phyloP scores from a whole-genome alignment of 2,888 invertebrate species.

The Nephrotoma appendiculata region DNA sequence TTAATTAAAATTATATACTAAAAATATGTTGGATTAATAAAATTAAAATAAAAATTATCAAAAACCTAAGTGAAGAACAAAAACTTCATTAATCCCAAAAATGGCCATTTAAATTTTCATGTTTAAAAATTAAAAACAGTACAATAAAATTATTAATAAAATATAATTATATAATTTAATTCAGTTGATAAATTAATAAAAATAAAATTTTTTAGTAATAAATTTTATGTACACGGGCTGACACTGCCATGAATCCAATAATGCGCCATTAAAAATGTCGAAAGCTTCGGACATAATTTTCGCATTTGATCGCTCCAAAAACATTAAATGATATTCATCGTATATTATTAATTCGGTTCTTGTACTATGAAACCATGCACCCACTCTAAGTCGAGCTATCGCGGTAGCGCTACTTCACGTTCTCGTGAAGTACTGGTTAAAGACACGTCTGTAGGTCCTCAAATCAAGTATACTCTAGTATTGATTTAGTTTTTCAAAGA shows the following conservation, averaged over 20 bases:
- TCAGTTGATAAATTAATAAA: background rate
- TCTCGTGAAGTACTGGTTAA: constrained; percentile 53
- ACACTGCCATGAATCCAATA: background rate
- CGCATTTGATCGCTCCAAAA: constrained; percentile 68
- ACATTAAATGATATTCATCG: constrained; percentile 69
- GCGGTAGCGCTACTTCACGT: constrained; percentile 58
- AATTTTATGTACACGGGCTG: background rate
- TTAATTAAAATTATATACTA: background rate
- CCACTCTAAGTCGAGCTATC: constrained; percentile 79
- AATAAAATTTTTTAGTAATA: background rate
- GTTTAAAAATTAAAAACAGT: background rate
- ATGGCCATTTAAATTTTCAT: background rate
- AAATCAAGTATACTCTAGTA: constrained; percentile 75
- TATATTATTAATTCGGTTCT: constrained; percentile 59
- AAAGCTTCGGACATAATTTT: constrained; percentile 70
- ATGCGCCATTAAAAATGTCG: constrained; percentile 7
- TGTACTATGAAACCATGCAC: constrained; percentile 69
- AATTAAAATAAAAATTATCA: background rate
- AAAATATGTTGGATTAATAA: no score
- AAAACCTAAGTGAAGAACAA: background rate
- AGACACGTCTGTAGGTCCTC: constrained; percentile 73
- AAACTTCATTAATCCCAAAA: background rate
- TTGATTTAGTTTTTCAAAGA: constrained; percentile 53
- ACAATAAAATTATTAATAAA: background rate
- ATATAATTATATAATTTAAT: background rate